These are phyloP conservation scores for Epinephelus moara DNA, from an alignment of 2,113 vertebrate genomes.

Conservation along the genomic window DNA sequence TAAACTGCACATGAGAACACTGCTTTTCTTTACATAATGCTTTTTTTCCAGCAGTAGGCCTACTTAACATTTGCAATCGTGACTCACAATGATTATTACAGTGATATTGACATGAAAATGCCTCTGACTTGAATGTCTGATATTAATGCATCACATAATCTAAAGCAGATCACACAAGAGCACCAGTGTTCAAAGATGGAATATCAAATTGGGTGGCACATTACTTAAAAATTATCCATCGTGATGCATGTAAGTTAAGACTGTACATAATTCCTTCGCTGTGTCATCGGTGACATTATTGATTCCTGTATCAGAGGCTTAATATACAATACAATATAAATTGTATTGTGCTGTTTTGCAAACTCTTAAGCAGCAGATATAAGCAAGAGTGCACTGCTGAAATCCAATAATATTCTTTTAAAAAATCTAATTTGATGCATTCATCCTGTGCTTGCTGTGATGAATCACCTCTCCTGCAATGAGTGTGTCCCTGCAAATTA, in stretches of 20 bases:
- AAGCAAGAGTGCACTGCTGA: slow-evolving; percentile 1
- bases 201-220: not conserved
- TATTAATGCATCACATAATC: not conserved
- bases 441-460: slow-evolving; percentile 42
- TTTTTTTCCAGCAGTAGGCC: not conserved
- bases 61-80: not conserved
- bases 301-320: not conserved
- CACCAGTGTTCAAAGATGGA: not conserved
- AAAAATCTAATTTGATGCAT: slow-evolving; percentile 19
- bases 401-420: slow-evolving; percentile 3
- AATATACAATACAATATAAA: not conserved
- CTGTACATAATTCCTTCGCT: not conserved
- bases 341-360: not conserved
- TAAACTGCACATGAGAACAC: not conserved
- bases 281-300: not conserved
- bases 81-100: not conserved
- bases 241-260: not conserved
- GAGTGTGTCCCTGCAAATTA: slow-evolving; percentile 44
- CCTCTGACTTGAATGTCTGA: not conserved
- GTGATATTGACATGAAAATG: not conserved
- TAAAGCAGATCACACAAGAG: not conserved
- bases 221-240: not conserved
- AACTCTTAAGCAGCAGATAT: not conserved
- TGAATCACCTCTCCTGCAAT: slow-evolving; percentile 56
- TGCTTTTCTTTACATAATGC: not conserved